Evolutionary conservation across 2,113 vertebrate species (phyloP), one percentile per base, ranked within the genome.

Genomic region (Tragelaphus scriptus): DNA sequence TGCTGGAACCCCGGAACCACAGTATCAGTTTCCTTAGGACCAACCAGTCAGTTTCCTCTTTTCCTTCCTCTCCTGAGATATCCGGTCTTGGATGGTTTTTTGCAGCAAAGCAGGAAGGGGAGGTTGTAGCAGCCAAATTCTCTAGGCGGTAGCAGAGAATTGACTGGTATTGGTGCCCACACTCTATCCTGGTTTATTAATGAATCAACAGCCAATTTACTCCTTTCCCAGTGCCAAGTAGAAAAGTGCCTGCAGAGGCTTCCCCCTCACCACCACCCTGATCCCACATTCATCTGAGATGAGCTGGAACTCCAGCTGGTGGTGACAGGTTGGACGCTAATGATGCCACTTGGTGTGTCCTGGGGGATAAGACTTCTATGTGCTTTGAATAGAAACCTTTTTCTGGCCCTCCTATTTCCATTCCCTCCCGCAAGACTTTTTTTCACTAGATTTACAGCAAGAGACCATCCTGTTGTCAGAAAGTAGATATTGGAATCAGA

Each of bases 1-100:
- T 2, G 3, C 36, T 49, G 14, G 32, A 77, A 28, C 51, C 44
- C 2, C 0, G 2, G 91, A 51, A 30, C 40, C 17, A 13, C 47
- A 8, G 0, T 7, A 85, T 80, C 80, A 7, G 28, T 36, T 94
- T 93, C 55, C 79, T 89, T 86, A 59, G 47, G 11, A 86, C 61
- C 55, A 68, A 25, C 40, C 47, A 28, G 92, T 63, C 63, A 68
- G 81, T 53, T 96, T 97, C 87, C 32, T 90, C 17, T 44, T 84
- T 92, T 91, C 89, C 87, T 85, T 95, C 94, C 97, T 87, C 61
- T 82, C 32, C 84, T 49, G 30, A 49, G 61, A 77, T 61, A 95
- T 79, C 86, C 7, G 0, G 61, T 85, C 61, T 91, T 65, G 51
- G 5, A 32, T 47, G 28, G 28, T 51, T 81, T 47, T 53, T 81